phyloP scores from a whole-genome alignment of 2,797 vertebrate species.

The Hozukius guyotensis region DNA sequence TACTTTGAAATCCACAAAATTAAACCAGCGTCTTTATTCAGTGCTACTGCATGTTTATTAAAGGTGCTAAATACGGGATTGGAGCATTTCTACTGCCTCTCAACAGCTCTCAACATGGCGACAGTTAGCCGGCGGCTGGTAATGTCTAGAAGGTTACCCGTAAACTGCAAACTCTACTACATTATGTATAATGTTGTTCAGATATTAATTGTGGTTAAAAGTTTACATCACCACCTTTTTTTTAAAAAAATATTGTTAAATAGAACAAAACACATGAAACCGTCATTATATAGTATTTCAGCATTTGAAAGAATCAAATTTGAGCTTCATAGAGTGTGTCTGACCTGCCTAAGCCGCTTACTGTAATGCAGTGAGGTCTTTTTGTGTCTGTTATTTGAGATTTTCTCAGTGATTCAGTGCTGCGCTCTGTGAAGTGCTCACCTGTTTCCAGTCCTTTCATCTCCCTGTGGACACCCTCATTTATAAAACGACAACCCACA shows the following conservation, averaged over 20 bases:
- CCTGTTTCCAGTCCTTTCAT: constrained; percentile 41
- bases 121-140: neutral
- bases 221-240: neutral
- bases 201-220: neutral
- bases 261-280: neutral
- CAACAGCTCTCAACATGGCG: neutral
- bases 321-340: neutral
- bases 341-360: constrained; percentile 21
- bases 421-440: constrained; percentile 26
- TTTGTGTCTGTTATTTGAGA: constrained; percentile 14
- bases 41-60: neutral
- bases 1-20: neutral
- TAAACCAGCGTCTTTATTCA: neutral
- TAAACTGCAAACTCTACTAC: neutral
- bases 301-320: neutral
- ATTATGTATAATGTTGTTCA: neutral
- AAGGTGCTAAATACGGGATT: neutral
- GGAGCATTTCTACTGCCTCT: neutral
- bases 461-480: constrained; percentile 24
- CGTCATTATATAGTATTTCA: neutral
- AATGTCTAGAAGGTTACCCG: neutral
- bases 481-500: constrained; percentile 39
- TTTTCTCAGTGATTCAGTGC: constrained; percentile 19
- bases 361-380: neutral
- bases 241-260: neutral